phyloP scores from a whole-genome alignment of 2,113 vertebrate genomes.

The Ranitomeya variabilis region DNA sequence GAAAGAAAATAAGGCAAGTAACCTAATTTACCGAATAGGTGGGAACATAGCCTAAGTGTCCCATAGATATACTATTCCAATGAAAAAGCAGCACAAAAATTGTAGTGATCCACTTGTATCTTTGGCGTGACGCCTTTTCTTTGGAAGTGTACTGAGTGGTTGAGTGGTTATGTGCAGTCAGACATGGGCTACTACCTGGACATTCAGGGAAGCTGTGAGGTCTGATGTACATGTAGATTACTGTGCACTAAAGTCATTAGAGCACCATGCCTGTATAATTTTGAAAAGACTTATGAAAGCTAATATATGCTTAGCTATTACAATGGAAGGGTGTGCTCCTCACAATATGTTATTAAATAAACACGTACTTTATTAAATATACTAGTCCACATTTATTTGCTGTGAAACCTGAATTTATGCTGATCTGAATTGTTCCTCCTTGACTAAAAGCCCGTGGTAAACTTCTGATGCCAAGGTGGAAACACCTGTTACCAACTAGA shows the following conservation, averaged over 20 bases:
- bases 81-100: no score
- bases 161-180: neutral
- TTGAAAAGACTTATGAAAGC: neutral
- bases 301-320: constrained; percentile 1
- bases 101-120: no score
- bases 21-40: no score
- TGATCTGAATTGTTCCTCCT: neutral
- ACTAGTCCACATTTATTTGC: neutral
- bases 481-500: constrained; percentile 39
- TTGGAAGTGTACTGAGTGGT: neutral
- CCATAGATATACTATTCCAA: no score
- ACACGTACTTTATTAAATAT: neutral
- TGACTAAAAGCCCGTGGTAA: neutral
- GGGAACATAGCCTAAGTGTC: no score
- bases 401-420: neutral
- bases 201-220: neutral
- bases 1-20: no score
- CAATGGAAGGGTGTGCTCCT: neutral
- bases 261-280: neutral
- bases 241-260: neutral
- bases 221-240: neutral
- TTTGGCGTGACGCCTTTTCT: neutral
- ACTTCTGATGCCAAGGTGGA: neutral
- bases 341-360: neutral
- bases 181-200: neutral